Conservation (phyloP, 2,797 vertebrate species). For the Schizopygopsis malacanthus region DNA sequence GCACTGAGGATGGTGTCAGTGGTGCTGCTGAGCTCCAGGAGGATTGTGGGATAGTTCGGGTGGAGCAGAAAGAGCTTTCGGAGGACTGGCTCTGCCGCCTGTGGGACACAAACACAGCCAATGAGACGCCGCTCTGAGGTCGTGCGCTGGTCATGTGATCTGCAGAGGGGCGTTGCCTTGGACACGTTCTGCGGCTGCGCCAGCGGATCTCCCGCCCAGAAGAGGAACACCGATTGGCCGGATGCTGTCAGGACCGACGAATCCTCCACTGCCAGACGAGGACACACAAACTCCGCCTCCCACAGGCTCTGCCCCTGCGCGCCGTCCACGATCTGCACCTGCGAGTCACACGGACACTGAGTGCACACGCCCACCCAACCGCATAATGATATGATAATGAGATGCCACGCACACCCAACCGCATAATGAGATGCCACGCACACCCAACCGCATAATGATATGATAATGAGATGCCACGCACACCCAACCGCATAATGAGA, state of each 20-base stretch:
- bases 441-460: no score
- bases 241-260: slow-evolving; percentile 84
- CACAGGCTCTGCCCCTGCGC: slow-evolving; percentile 80
- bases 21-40: slow-evolving; percentile 89
- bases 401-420: no score
- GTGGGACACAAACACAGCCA: slow-evolving; percentile 26
- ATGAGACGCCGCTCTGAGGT: neutral
- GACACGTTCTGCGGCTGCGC: slow-evolving; percentile 66
- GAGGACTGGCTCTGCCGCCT: slow-evolving; percentile 75
- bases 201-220: slow-evolving; percentile 89
- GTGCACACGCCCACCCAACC: no score
- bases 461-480: no score
- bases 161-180: slow-evolving; percentile 69
- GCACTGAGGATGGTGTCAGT: slow-evolving; percentile 87
- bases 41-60: slow-evolving; percentile 85
- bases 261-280: slow-evolving; percentile 78
- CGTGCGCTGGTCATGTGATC: neutral
- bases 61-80: slow-evolving; percentile 92
- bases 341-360: neutral
- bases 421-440: no score
- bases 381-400: no score
- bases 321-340: slow-evolving; percentile 88
- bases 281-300: slow-evolving; percentile 84
- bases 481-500: no score
- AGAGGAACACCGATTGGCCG: slow-evolving; percentile 90